Evolutionary conservation across 2,113 vertebrate genomes (phyloP).

Genomic region (Felis chaus): DNA sequence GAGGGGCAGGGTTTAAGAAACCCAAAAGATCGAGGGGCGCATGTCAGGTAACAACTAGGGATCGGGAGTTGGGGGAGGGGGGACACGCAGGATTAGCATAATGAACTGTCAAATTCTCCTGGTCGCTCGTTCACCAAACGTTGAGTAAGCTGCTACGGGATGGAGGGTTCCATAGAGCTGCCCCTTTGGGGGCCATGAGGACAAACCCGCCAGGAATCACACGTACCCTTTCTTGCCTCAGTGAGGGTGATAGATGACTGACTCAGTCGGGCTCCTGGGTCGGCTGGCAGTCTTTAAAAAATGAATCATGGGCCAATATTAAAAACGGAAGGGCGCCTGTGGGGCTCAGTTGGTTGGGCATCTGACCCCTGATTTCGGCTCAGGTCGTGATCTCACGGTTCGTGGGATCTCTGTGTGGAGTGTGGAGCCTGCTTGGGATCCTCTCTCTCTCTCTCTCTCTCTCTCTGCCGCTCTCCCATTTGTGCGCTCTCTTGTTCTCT

Average conservation of each 20-base stretch:
- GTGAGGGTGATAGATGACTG: rapidly evolving
- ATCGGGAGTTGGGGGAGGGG: too few relatives aligned
- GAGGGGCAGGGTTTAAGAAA: not conserved
- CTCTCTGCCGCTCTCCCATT: too few relatives aligned
- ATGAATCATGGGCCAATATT: not conserved
- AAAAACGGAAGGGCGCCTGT: not conserved
- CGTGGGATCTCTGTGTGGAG: too few relatives aligned
- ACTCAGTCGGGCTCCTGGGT: not conserved
- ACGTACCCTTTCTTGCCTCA: not conserved
- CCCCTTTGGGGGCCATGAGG: not conserved
- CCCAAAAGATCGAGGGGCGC: not conserved
- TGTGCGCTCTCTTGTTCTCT: too few relatives aligned
- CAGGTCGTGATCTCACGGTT: too few relatives aligned
- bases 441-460: too few relatives aligned
- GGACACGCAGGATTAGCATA: not conserved
- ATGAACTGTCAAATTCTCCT: not conserved
- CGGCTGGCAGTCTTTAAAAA: not conserved
- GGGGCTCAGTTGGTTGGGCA: too few relatives aligned
- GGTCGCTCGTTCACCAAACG: not conserved
- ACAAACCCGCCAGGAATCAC: not conserved
- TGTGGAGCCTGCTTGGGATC: too few relatives aligned
- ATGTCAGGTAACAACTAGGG: not conserved
- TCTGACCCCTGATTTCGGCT: too few relatives aligned
- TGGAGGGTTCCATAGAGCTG: not conserved
- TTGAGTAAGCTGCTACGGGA: rapidly evolving